Evolutionary conservation across 2,113 vertebrate genomes (phyloP), one percentile per base, ranked within the genome.

Genomic region (Grus americana): DNA sequence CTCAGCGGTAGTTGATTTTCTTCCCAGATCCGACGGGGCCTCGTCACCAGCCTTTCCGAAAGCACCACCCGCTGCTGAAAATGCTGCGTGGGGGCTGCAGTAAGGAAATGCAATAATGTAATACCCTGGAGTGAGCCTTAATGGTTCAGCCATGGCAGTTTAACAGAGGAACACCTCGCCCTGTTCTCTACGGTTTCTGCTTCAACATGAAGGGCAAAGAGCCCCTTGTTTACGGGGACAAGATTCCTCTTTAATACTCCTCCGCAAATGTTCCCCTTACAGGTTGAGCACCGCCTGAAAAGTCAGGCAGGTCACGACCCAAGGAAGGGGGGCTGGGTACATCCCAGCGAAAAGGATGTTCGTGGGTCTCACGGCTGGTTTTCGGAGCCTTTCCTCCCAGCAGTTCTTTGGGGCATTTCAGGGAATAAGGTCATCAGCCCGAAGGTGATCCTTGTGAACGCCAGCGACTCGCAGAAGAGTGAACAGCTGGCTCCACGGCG

Each of bases 311-410:
- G 44, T 80, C 24, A 14, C 0, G 3, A 32, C 19, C 8, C 29
- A 5, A 26, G 15, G 24, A 18, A 4, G 36, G 20, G 79, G 17
- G 9, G 42, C 42, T 44, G 57, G 29, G 26, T 14, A 22, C 4
- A 3, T 24, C 34, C 36, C 62, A 40, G 18, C 6, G 2, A 42
- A 34, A 16, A 58, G 21, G 4, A 12, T 18, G 16, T 0, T 14
- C 15, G 9, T 30, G 29, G 26, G 24, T 49, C 24, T 57, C 30
- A 3, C 0, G 0, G 0, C 15, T 19, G 36, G 0, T 21, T 75
- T 68, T 24, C 3, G 1, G 22, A 46, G 14, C 15, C 30, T 79
- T 79, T 49, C 23, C 66, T 86, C 19, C 16, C 6, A 17, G 12
- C 5, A 21, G 30, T 29, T 78, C 30, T 72, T 62, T 4, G 27